Evolutionary conservation across 2,797 vertebrate species (phyloP).

Genomic region (Falco novaeseelandiae): DNA sequence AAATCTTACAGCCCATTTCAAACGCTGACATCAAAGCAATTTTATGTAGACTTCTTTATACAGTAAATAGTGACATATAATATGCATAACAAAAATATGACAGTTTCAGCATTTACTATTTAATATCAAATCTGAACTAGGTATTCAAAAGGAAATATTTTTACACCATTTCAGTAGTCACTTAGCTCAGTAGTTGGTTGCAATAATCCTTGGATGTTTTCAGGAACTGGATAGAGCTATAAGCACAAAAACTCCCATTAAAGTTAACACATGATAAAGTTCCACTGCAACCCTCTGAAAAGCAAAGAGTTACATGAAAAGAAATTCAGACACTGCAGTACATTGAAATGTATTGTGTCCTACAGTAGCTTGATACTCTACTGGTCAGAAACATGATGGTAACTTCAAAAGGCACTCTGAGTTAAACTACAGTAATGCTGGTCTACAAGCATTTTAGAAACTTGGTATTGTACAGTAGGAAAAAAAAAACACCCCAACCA

Average conservation of each 20-base stretch:
- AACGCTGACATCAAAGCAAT: constrained; percentile 49
- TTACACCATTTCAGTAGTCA: constrained; percentile 51
- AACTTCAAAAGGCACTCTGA: constrained; percentile 63
- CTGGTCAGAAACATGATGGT: background rate
- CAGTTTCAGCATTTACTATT: constrained; percentile 51
- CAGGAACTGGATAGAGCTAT: background rate
- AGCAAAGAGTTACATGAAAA: background rate
- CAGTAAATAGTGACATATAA: constrained; percentile 62
- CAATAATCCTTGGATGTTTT: background rate
- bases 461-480: background rate
- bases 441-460: constrained; percentile 17
- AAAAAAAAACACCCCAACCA: background rate
- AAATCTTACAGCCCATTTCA: background rate
- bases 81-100: constrained; percentile 54
- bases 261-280: constrained; percentile 14
- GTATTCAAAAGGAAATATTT: constrained; percentile 45
- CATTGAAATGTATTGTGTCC: constrained; percentile 26
- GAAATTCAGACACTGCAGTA: constrained; percentile 35
- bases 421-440: constrained; percentile 24
- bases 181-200: constrained; percentile 31
- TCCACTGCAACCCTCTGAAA: constrained; percentile 24
- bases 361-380: background rate
- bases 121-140: constrained; percentile 67
- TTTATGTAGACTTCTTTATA: constrained; percentile 41
- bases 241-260: background rate